Evolutionary conservation across 2,797 vertebrate genomes (phyloP).

Genomic region (Hydrophis major): DNA sequence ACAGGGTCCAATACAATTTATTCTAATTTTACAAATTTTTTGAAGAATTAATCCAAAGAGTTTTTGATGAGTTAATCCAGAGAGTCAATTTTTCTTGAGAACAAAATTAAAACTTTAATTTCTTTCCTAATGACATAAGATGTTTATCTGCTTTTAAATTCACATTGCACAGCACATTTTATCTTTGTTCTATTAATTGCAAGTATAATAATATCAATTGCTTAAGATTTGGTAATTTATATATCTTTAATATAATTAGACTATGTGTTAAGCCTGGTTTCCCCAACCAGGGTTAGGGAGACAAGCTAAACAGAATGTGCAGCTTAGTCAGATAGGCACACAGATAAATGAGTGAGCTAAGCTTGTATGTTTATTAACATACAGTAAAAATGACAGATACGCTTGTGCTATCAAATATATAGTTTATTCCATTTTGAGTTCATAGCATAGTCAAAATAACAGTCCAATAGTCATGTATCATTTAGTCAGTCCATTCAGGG

Average conservation of each 20-base stretch:
- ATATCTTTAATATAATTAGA: neutral
- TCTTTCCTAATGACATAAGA: neutral
- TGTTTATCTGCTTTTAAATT: neutral
- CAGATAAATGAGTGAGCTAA: no score
- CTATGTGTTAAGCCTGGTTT: no score
- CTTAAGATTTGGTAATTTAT: neutral
- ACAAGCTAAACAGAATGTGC: no score
- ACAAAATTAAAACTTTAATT: neutral
- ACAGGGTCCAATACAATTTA: neutral
- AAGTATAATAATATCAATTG: slow-evolving; percentile 8
- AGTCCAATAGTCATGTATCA: no score
- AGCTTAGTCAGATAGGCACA: no score
- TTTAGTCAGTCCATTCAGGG: no score
- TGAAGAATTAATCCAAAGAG: neutral
- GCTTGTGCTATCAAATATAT: no score
- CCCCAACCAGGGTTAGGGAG: no score
- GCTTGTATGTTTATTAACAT: no score
- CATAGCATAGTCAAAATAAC: no score
- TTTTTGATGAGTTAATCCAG: neutral
- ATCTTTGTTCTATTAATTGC: slow-evolving; percentile 11
- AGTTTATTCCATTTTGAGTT: no score
- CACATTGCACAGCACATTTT: neutral
- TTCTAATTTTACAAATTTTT: neutral
- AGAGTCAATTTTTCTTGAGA: neutral
- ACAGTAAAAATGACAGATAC: no score